Evolutionary conservation across 2,113 vertebrate species (phyloP).

Genomic region (Colaptes auratus): DNA sequence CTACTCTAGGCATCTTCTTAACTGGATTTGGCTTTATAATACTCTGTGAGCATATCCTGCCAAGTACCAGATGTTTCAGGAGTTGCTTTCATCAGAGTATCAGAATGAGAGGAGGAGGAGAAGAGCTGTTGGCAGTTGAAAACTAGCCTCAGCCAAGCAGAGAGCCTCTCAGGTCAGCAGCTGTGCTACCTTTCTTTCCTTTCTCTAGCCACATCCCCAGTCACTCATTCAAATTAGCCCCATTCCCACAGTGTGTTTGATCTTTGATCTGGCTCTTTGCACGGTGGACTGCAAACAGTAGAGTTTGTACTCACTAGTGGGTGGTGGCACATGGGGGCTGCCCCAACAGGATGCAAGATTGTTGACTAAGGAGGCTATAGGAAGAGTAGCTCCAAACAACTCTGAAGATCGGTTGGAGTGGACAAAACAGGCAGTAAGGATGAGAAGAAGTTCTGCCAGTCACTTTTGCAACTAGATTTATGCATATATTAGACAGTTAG

Average conservation of each 20-base stretch:
- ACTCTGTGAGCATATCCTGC: background rate
- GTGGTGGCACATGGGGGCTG: background rate
- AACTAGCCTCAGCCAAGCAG: background rate
- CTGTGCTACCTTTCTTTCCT: background rate
- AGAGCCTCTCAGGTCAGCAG: background rate
- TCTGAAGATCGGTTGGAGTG: background rate
- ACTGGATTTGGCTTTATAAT: background rate
- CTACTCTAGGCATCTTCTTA: background rate
- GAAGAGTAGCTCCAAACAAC: background rate
- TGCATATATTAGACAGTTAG: no score
- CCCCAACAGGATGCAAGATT: fast-evolving
- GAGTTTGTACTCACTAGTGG: background rate
- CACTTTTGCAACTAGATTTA: background rate
- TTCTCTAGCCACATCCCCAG: background rate
- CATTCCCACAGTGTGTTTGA: background rate
- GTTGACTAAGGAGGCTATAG: background rate
- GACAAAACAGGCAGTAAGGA: background rate
- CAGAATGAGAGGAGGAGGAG: background rate
- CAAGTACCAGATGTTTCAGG: background rate
- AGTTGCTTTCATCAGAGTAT: background rate
- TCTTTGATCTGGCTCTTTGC: background rate
- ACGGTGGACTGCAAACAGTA: background rate
- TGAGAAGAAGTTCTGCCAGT: background rate
- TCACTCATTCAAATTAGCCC: background rate
- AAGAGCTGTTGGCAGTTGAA: background rate